Evolutionary conservation across 2,888 invertebrate species (phyloP), one percentile per base, ranked within the genome.

Genomic region (Drosophila mimica): DNA sequence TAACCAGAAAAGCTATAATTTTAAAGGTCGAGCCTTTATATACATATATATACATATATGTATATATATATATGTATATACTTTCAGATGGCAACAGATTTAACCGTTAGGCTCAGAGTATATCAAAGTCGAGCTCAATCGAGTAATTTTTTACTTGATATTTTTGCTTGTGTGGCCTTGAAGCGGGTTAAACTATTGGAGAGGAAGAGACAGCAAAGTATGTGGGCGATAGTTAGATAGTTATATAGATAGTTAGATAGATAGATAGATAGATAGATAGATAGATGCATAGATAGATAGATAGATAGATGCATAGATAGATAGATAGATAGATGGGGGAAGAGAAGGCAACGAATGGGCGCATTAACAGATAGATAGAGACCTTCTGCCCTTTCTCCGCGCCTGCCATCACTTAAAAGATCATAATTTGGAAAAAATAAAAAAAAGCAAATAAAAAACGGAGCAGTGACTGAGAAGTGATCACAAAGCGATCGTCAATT

Each of bases 401-500:
- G n/a, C 43, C 43, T 11, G 11, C 11, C 43, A 15, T 2, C 46
- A 46, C 25, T 25, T 46, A 15, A 25, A n/a, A 51, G 17, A 30
- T 31, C 30, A 31, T 17, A 30, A 30, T 11, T 28, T 9, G 0
- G 17, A 34, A 11, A 52, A 34, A 48, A 63, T 54, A 72, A 73
- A 64, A 40, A 40, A 46, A 74, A 65, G 51, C 61, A 40, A 36
- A 25, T 25, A 25, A 48, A 48, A 70, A 40, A 38, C 49, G 7
- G 31, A 20, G n/a, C 9, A 31, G 30, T 31, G 59, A 38, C 34
- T 25, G 31, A 25, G 25, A 72, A 67, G 66, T 17, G 71, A 65
- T 61, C 61, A 58, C 51, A 33, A 63, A 49, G 57, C 61, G 75
- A 62, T 71, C 52, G 71, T 66, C 46, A 75, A 70, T 48, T 31